Evolutionary conservation across 2,113 vertebrate genomes (phyloP), one percentile per base, ranked within the genome.

Genomic region (Oceanites oceanicus): DNA sequence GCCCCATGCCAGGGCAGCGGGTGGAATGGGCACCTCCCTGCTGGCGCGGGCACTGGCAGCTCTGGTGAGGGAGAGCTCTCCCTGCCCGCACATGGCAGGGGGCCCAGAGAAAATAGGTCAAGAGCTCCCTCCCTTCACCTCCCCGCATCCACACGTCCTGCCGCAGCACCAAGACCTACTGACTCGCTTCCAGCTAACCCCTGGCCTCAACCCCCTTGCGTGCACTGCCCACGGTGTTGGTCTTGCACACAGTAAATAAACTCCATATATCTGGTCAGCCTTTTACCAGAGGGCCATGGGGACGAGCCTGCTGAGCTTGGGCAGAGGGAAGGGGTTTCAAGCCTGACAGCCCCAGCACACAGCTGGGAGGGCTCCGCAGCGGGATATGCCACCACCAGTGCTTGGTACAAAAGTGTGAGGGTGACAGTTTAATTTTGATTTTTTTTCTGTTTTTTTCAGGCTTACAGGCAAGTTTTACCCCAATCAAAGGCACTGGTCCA

Each of bases 91-190:
- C 75, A 52, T 82, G 58, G 85, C 94, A 92, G 52, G 47, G 22
- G 85, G 53, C 55, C 73, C 92, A 59, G 27, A 63, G n/a, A 71
- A 93, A 90, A 92, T 18, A 88, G 95, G 77, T 68, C 58, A 80
- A 73, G 90, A 82, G 52, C 53, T 88, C 9, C n/a, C 29, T 81
- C 30, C 40, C 52, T 68, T 94, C 77, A 50, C 38, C 13, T 94
- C 49, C 25, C 18, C 0, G 0, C 2, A 12, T 58, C 47, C 44
- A 22, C 0, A 0, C 2, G 0, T 87, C 73, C 74, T 75, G 90
- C 26, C 0, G 1, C 74, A 91, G 81, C 77, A 40, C 66, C 3
- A 4, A 93, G 62, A 92, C 38, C 65, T 40, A 50, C 47, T 62
- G 66, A 63, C 81, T 87, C 0, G 1, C 66, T 81, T 78, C 32